Conservation (phyloP, 1,140 invertebrate species). For the Spodoptera litura region DNA sequence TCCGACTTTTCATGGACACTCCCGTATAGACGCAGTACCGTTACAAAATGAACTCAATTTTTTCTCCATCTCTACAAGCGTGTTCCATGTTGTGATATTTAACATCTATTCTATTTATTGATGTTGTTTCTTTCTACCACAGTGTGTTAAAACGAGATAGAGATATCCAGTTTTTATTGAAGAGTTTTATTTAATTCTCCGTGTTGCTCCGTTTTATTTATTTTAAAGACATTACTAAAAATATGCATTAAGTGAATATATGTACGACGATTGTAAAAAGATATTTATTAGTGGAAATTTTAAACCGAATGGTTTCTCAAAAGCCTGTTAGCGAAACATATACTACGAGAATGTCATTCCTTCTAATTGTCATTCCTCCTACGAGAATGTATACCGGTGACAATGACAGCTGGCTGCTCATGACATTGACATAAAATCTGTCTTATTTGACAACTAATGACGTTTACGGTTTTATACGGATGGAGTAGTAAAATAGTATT, state of each 20-base stretch:
- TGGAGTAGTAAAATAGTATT: conserved; percentile 22
- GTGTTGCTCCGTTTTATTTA: not conserved
- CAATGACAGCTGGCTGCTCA: not conserved
- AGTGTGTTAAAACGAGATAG: conserved; percentile 2
- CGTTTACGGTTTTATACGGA: conserved; percentile 32
- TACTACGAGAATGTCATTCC: conserved; percentile 7
- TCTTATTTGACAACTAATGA: not conserved
- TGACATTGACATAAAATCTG: not conserved
- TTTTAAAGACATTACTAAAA: not conserved
- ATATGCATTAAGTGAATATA: too few species aligned
- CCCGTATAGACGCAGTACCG: conserved; percentile 80
- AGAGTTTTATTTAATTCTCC: not conserved
- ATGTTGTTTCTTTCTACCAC: not conserved
- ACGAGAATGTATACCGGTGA: conserved; percentile 20
- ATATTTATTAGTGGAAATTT: too few species aligned
- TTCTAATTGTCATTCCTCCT: too few species aligned
- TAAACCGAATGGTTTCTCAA: too few species aligned
- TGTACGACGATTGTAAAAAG: too few species aligned
- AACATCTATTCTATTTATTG: conserved; percentile 7
- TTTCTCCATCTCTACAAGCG: conserved; percentile 45
- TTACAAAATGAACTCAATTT: conserved; percentile 77
- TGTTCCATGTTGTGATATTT: conserved; percentile 42
- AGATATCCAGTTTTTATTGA: not conserved
- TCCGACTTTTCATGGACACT: conserved; percentile 78
- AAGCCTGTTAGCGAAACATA: too few species aligned